Percentiles rank a stretch among this genome's conserved stretches.
Conservation (phyloP, 2,797 vertebrate species). For the Poeciliopsis turneri region DNA sequence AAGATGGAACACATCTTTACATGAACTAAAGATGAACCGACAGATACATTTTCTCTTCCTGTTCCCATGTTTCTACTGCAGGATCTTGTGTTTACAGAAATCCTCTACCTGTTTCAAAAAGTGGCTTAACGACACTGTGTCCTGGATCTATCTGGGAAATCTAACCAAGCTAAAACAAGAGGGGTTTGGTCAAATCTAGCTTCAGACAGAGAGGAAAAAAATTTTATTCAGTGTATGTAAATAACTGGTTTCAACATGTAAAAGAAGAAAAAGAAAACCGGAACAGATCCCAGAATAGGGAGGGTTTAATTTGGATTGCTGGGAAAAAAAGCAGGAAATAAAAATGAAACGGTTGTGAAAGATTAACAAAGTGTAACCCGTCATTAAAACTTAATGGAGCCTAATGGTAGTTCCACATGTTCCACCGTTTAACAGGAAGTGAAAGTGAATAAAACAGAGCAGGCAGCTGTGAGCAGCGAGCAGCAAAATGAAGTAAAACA, state of each 20-base stretch:
- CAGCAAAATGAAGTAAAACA: background rate
- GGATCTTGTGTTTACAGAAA: too few relatives aligned
- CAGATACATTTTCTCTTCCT: background rate
- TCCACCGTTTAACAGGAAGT: background rate
- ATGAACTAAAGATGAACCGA: background rate
- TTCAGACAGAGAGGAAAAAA: too few relatives aligned
- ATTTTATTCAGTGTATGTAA: too few relatives aligned
- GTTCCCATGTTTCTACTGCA: too few relatives aligned
- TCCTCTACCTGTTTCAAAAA: too few relatives aligned
- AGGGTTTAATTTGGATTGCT: background rate
- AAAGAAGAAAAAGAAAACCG: background rate
- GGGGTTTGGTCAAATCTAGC: too few relatives aligned
- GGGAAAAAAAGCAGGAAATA: background rate
- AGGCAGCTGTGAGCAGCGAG: background rate
- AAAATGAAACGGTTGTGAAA: background rate
- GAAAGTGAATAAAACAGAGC: background rate
- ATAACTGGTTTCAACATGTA: background rate
- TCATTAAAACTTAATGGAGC: background rate
- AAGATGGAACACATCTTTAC: too few relatives aligned
- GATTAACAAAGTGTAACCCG: background rate
- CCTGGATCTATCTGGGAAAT: too few relatives aligned
- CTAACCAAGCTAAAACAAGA: too few relatives aligned
- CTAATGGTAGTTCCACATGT: background rate
- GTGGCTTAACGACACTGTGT: too few relatives aligned
- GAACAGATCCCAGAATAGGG: background rate